Base-by-base conservation (phyloP, 1,140 invertebrate genomes). In the Hestina assimilis region DNA sequence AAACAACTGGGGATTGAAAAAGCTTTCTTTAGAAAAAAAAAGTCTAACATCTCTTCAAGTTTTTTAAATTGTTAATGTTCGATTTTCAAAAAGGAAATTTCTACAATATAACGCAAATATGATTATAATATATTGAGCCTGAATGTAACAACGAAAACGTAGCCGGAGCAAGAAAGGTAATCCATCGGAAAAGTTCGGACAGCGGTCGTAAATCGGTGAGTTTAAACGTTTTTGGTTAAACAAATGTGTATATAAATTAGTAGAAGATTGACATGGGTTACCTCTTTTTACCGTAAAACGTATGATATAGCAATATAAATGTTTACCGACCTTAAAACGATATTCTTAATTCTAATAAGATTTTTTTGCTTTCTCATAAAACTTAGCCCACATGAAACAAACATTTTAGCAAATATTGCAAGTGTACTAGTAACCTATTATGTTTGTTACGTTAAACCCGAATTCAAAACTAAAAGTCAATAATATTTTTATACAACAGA, bases 211-310 rank as follows among this genome's bases (percentile, higher is more conserved):
- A 78, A 82, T 80, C 71, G 70, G 67, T 15, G 57, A 55, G 60
- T 72, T 75, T 73, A 79, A 85, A 83, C 72, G 75, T 76, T 83
- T 84, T 83, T 71, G 80, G 82, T 82, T 63, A 82, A 80, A 80
- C 78, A 81, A 84, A 84, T 78, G 73, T 58, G 73, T 59, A 65
- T 63, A 81, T 86, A 86, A 86, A 86, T 86, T 83, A 83, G 63
- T 61, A 45, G 68, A 56, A 69, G 74, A 82, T 73, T 83, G 83
- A 83, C 78, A 72, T 70, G 82, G 82, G 82, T 75, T 61, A 46
- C 42, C 42, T 74, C 24, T 48, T 57, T 57, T 57, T 57, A 12
- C 33, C 28, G 15, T 35, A 35, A 28, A 43, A 3, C 9, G 28
- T 23, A 40, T 19, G 9, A n/a, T 40, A 0, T 11, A n/a, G 15